Evolutionary conservation across 2,888 invertebrate species (phyloP), one percentile per base, ranked within the genome.

Genomic region (Xestia rhomboidea): DNA sequence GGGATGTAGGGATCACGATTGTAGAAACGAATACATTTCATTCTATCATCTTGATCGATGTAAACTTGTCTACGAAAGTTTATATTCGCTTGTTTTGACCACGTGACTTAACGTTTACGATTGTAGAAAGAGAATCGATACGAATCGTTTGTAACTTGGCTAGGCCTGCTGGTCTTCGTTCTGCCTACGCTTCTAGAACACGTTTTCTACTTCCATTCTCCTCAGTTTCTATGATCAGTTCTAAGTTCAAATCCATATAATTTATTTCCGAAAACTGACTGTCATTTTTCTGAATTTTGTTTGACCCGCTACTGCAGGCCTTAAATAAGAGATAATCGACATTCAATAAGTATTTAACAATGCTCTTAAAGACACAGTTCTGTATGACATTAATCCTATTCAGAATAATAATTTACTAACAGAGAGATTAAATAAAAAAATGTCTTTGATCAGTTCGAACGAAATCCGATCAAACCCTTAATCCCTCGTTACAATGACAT

Each of bases 391-490:
- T 51, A 30, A 71, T 82, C 30, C 34, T 57, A 49, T 66, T 66
- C 41, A 57, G 34, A 24, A n/a, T 41, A 27, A 38, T 54, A 54
- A 76, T 64, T 72, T 68, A 30, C 24, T 68, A 49, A 70, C 15
- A 67, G 34, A 76, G 30, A 44, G n/a, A 63, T 75, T 62, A 34
- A 30, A 64, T 41, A n/a, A 54, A 54, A 68, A 71, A 57, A 57
- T 27, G 21, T 27, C 64, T 76, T 46, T 76, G 72, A 81, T 73
- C n/a, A 51, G 4, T 79, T 64, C 15, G 44, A 70, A 60, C 49
- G 21, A 70, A 77, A 81, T 77, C 77, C 81, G 68, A 76, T 70
- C 70, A 62, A 80, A 71, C 41, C 64, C 34, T 10, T 63, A 72
- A 80, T 68, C 63, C 54, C 57, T 70, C 62, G n/a, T 74, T 49